Base-by-base conservation (phyloP, 2,113 vertebrate genomes). In the Oncorhynchus masou region DNA sequence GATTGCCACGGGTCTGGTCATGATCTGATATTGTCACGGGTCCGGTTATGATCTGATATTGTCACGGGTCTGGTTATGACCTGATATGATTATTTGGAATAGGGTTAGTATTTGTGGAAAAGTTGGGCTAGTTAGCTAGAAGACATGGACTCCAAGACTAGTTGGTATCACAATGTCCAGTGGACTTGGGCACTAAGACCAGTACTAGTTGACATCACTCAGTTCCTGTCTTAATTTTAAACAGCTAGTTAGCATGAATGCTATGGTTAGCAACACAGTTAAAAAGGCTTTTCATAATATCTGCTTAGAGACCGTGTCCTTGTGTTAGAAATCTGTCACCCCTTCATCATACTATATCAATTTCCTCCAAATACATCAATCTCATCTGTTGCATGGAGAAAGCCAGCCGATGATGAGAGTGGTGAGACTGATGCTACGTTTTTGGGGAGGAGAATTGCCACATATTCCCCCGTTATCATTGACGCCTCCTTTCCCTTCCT, bases 381-480 rank as follows among this genome's bases (percentile, higher is more conserved):
- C 39, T 69, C 75, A 62, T 25, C 62, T 45, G 72, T 13, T 34
- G 8, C 24, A 16, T 12, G 71, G 65, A 68, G 24, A 65, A 64
- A 74, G 82, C 79, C 29, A 60, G 66, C 22, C 64, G 62, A 59
- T 74, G 74, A 3, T 68, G 22, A 19, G 16, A 60, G 62, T 74
- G 74, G 57, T 60, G 20, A 73, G 65, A 79, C 80, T 81, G 68
- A 66, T 65, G 20, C 49, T 54, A 49, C n/a, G 64, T 82, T 69
- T 70, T 74, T 71, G 59, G 49, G 69, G 22, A 79, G 34, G 76
- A 81, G 85, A 84, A 84, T 27, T 77, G 86, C 75, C 73, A 72
- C 81, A 80, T 73, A 84, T 85, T 82, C 79, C 49, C 11, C 75
- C 13, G 64, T 82, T 84, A 82, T 88, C 81, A 77, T 69, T 79